Evolutionary conservation across 1,140 invertebrate species (phyloP).

Genomic region (Apis cerana): DNA sequence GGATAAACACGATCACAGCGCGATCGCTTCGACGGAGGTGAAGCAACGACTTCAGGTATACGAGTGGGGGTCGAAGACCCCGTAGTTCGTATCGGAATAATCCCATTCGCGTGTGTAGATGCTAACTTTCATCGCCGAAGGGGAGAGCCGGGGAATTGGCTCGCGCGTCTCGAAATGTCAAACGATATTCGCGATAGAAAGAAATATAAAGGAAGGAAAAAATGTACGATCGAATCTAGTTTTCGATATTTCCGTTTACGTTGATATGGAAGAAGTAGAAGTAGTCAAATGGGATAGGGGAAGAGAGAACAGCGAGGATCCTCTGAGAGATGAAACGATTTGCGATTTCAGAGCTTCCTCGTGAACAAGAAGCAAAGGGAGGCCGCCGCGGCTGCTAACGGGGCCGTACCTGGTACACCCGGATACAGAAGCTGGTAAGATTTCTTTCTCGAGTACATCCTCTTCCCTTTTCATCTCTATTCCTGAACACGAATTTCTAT

Average conservation of each 20-base stretch:
- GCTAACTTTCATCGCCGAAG: neutral
- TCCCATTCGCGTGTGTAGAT: neutral
- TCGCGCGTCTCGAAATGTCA: neutral
- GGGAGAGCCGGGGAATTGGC: neutral
- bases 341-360: conserved; percentile 89
- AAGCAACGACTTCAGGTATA: conserved; percentile 94
- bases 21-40: conserved; percentile 96
- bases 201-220: neutral
- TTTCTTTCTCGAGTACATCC: conserved; percentile 3
- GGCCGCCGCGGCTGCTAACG: conserved; percentile 87
- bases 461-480: neutral
- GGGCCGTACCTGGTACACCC: conserved; percentile 85
- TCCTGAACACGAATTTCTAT: neutral
- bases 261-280: neutral
- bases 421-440: conserved; percentile 90
- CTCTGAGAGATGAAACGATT: conserved; percentile 4
- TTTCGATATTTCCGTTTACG: too few relatives aligned
- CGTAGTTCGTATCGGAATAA: neutral
- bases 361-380: conserved; percentile 94
- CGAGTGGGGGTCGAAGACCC: too few relatives aligned
- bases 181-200: neutral
- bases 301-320: too few relatives aligned
- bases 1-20: conserved; percentile 96
- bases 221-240: too few relatives aligned
- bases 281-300: neutral